Conservation (phyloP, 2,113 vertebrate genomes). For the Notothenia coriiceps region DNA sequence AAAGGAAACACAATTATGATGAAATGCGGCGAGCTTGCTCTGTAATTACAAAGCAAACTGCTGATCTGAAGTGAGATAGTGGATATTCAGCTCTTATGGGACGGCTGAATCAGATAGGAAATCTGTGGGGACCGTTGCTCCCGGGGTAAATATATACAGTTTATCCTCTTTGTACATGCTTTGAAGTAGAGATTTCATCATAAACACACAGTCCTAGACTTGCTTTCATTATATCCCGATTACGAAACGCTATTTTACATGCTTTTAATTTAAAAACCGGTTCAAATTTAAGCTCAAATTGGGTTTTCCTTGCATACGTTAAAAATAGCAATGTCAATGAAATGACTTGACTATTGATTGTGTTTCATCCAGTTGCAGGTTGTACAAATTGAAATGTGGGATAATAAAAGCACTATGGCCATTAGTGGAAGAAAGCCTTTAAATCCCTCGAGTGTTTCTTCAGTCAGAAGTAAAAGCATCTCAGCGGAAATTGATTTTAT, state of each 20-base stretch:
- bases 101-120: slow-evolving; percentile 58
- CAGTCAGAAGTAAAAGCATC: slow-evolving; percentile 29
- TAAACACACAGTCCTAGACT: background rate
- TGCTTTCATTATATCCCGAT: background rate
- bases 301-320: background rate
- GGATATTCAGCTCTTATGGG: slow-evolving; percentile 28
- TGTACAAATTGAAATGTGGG: slow-evolving; percentile 37
- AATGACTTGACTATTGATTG: slow-evolving; percentile 42
- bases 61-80: slow-evolving; percentile 66
- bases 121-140: slow-evolving; percentile 45
- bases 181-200: slow-evolving; percentile 47
- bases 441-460: slow-evolving; percentile 42
- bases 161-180: slow-evolving; percentile 32
- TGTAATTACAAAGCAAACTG: slow-evolving; percentile 78
- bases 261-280: slow-evolving; percentile 17
- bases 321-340: slow-evolving; percentile 57
- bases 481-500: slow-evolving; percentile 41
- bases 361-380: slow-evolving; percentile 26
- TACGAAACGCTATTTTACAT: background rate
- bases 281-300: background rate
- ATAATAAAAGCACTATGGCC: slow-evolving; percentile 52
- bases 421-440: slow-evolving; percentile 62
- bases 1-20: slow-evolving; percentile 78
- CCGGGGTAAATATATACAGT: slow-evolving; percentile 5
- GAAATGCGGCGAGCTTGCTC: slow-evolving; percentile 50